Evolutionary conservation across 2,888 invertebrate species (phyloP).

Genomic region (Agapetus fuscipes): DNA sequence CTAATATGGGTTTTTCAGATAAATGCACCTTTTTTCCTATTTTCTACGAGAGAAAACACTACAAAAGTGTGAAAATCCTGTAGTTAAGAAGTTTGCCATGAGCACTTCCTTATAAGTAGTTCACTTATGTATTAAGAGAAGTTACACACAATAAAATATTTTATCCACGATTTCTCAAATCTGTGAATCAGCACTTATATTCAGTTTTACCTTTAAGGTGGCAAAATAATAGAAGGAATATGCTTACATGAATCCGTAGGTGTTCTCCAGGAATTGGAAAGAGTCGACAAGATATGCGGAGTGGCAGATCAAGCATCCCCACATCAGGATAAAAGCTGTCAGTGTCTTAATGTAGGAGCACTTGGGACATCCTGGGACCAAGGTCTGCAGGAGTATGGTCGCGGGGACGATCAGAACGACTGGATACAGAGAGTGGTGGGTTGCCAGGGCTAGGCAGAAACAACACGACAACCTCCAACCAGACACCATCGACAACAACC

Average conservation of each 20-base stretch:
- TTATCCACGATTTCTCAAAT: too few species aligned
- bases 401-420: constrained; percentile 74
- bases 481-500: constrained; percentile 60
- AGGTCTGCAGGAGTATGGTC: constrained; percentile 56
- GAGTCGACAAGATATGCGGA: constrained; percentile 56
- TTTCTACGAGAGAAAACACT: too few species aligned
- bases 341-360: constrained; percentile 42
- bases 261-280: constrained; percentile 57
- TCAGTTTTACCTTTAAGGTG: too few species aligned
- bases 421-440: constrained; percentile 78
- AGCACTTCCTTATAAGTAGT: too few species aligned
- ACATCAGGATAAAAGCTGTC: constrained; percentile 42
- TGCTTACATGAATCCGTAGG: constrained; percentile 75
- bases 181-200: too few species aligned
- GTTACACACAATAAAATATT: too few species aligned
- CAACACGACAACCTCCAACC: constrained; percentile 53
- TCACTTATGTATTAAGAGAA: too few species aligned
- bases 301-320: constrained; percentile 46
- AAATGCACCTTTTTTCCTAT: too few species aligned
- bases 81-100: too few species aligned
- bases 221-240: too few species aligned
- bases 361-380: constrained; percentile 39
- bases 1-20: too few species aligned
- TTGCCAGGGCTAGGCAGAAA: constrained; percentile 62
- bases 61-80: too few species aligned